phyloP scores from a whole-genome alignment of 2,113 vertebrate species.

The Orycteropus afer region DNA sequence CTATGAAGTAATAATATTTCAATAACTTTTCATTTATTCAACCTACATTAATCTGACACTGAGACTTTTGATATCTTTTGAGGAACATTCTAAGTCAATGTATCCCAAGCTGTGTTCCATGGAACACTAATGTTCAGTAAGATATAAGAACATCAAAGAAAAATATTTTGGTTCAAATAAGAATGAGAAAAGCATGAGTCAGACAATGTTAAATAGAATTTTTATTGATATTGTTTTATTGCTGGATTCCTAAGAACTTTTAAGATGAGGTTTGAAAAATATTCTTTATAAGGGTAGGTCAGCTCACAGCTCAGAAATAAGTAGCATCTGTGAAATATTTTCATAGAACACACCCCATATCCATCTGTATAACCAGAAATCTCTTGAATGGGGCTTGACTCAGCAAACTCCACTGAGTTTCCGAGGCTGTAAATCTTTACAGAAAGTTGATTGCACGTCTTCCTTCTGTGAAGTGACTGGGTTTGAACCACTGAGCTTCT shows the following conservation, averaged over 20 bases:
- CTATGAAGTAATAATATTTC: background rate
- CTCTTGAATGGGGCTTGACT: no score
- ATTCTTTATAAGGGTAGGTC: background rate
- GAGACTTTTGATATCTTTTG: background rate
- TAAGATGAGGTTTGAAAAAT: background rate
- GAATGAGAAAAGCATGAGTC: background rate
- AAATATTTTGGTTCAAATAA: background rate
- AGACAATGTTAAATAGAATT: background rate
- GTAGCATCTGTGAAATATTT: background rate
- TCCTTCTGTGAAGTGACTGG: background rate
- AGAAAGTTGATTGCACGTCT: background rate
- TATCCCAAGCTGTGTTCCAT: accelerated
- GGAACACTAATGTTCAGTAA: background rate
- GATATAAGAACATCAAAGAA: background rate
- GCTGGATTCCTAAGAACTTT: background rate
- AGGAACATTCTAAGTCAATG: background rate
- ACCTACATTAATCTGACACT: background rate
- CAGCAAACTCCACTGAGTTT: background rate
- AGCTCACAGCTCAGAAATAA: background rate
- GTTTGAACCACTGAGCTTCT: background rate
- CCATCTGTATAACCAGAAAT: background rate
- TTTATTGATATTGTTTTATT: background rate
- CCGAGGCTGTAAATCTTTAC: background rate
- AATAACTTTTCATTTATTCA: background rate
- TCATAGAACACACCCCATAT: background rate